Evolutionary conservation across 2,888 invertebrate species (phyloP), one percentile per base, ranked within the genome.

Genomic region (Xanthorhoe designata): DNA sequence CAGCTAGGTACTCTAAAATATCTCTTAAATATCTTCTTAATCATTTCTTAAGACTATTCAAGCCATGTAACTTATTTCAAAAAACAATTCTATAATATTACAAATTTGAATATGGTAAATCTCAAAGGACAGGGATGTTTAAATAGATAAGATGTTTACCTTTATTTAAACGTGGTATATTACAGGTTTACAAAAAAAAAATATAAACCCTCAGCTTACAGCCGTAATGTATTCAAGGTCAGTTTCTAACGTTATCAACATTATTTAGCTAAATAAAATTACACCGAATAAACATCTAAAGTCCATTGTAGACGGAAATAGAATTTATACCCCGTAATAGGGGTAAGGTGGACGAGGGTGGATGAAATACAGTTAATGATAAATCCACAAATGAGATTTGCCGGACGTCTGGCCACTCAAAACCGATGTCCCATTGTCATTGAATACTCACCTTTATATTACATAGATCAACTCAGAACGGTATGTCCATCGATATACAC

Each of bases 311-410:
- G 80, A 77, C 87, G 90, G 92, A 90, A 91, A 92, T 89, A 90
- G 86, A 92, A 90, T 91, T 83, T 91, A 91, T 89, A 88, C 86
- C 85, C 87, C 85, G 84, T 91, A 93, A 93, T 91, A 90, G 89
- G 92, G 89, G 89, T 83, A 82, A 81, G 80, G 79, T 83, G 83
- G 83, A 84, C 82, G 87, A 88, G 92, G 92, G 92, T 90, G 90
- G 85, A 87, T 90, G 89, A 89, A 92, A 92, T 91, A 88, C 89
- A 88, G 91, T 91, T 92, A 92, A 92, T 92, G 92, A 93, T 92
- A 93, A 93, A 91, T 92, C 92, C 92, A 90, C 91, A 92, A 93
- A 93, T 92, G 92, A 92, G 93, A 93, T 93, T 92, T 92, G 90
- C 88, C 83, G 91, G 91, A 89, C 92, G 88, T 84, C 87, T 87